Base-by-base conservation (phyloP, 2,113 vertebrate genomes). In the Pluvianellus socialis region DNA sequence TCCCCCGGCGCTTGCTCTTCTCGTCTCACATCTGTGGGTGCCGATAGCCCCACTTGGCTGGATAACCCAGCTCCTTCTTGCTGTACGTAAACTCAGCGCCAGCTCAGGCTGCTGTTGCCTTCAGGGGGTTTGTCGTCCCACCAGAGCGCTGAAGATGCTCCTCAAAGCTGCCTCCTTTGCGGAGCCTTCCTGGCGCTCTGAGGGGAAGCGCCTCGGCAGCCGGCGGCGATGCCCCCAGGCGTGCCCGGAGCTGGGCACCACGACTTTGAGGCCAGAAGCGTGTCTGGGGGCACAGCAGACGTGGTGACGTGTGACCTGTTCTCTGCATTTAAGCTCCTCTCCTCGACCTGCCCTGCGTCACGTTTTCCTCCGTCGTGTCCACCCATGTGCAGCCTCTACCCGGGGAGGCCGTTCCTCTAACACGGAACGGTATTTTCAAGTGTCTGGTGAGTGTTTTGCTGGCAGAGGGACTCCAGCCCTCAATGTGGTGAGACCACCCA, bases 341-440 rank as follows among this genome's bases (percentile, higher is more conserved):
- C 50, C 52, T 44, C 59, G 9, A 1, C 68, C 58, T 33, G 33
- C 45, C 15, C 81, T 50, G 45, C 8, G 0, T 18, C 0, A 0
- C 6, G 19, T 26, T 79, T 59, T 67, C 23, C 44, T 77, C 49
- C 23, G 4, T 42, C 20, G 0, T 1, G 12, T 13, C 61, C 11
- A 0, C 18, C 30, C 33, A 14, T 1, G 14, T 32, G 28, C 68
- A 55, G 67, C 66, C 44, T 63, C 24, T 28, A 24, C 66, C 33
- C 35, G 28, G 32, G 24, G 47, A 61, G 15, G 62, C 45, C 0
- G 2, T 23, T 90, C 12, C 65, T 87, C 47, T n/a, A 7, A 28
- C 19, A 67, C 61, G 22, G 16, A 68, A 16, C 21, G 14, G 3
- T n/a, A 17, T 33, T 77, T 38, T 19, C 15, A 7, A 44, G 63